phyloP scores from a whole-genome alignment of 1,140 invertebrate species.

The Zaprionus camerounensis region DNA sequence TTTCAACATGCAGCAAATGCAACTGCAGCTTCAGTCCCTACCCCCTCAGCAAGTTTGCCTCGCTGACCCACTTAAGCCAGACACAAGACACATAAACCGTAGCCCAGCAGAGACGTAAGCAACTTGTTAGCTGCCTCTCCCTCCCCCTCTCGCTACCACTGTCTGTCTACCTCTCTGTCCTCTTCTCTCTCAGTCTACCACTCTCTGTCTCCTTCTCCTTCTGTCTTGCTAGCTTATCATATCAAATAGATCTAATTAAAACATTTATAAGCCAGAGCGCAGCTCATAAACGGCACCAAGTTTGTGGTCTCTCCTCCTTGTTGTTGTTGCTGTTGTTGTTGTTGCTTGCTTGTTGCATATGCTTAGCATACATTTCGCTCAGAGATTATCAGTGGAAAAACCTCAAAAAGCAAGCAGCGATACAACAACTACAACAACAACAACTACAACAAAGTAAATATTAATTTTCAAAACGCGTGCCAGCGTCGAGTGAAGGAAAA shows the following conservation, averaged over 20 bases:
- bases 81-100: slow-evolving; percentile 61
- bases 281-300: slow-evolving; percentile 70
- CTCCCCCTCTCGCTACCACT: neutral
- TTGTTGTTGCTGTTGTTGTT: slow-evolving; percentile 12
- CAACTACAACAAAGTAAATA: slow-evolving; percentile 60
- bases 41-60: slow-evolving; percentile 6
- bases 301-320: slow-evolving; percentile 49
- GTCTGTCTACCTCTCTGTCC: neutral
- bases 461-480: slow-evolving; percentile 80
- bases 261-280: slow-evolving; percentile 75
- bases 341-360: slow-evolving; percentile 58
- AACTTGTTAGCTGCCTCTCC: slow-evolving; percentile 75
- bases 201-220: neutral
- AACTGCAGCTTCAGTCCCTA: slow-evolving; percentile 19
- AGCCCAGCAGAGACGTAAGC: slow-evolving; percentile 55
- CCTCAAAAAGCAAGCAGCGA: slow-evolving; percentile 52
- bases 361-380: slow-evolving; percentile 73
- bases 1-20: slow-evolving; percentile 16
- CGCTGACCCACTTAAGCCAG: slow-evolving; percentile 68
- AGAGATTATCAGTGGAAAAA: slow-evolving; percentile 66
- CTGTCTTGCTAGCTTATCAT: slow-evolving; percentile 71
- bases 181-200: slow-evolving; percentile 17
- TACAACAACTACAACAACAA: slow-evolving; percentile 21
- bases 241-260: slow-evolving; percentile 80
- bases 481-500: slow-evolving; percentile 56